These are phyloP conservation scores for Cantharis rustica DNA, from an alignment of 2,888 invertebrate species.

Conservation along the genomic window DNA sequence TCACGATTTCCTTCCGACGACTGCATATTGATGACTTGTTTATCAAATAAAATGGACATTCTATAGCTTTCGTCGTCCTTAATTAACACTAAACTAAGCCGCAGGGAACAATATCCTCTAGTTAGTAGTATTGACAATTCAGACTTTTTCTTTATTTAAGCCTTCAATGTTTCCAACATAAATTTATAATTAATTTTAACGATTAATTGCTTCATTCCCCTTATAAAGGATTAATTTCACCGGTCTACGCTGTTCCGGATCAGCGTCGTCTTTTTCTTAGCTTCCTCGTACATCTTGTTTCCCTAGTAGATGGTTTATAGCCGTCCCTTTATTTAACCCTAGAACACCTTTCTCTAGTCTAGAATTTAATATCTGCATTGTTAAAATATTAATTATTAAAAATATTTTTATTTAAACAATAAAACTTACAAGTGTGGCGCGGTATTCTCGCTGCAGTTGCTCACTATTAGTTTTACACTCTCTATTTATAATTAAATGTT, in stretches of 20 bases:
- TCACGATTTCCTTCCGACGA: constrained; percentile 16
- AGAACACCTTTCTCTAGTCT: not conserved
- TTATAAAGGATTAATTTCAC: not conserved
- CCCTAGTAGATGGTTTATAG: not conserved
- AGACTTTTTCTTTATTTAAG: not conserved
- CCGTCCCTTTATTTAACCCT: not conserved
- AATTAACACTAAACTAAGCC: constrained; percentile 16
- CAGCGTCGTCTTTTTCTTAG: not conserved
- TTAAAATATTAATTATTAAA: not conserved
- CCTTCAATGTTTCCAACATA: not conserved
- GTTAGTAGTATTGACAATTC: constrained; percentile 7
- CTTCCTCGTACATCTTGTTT: not conserved
- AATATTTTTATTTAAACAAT: too few species aligned
- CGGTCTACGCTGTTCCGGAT: not conserved
- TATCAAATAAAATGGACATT: constrained; percentile 14
- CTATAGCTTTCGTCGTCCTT: constrained; percentile 4
- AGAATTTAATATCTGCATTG: not conserved
- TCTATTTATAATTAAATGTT: too few species aligned
- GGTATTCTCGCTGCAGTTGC: too few species aligned
- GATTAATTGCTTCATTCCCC: not conserved
- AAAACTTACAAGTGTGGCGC: too few species aligned
- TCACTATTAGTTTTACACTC: too few species aligned
- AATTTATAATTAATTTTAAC: not conserved
- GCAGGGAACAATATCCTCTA: constrained; percentile 10
- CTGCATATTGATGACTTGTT: constrained; percentile 24